Evolutionary conservation across 2,888 invertebrate genomes (phyloP), one percentile per base, ranked within the genome.

Genomic region (Drosophila glabriapex): DNA sequence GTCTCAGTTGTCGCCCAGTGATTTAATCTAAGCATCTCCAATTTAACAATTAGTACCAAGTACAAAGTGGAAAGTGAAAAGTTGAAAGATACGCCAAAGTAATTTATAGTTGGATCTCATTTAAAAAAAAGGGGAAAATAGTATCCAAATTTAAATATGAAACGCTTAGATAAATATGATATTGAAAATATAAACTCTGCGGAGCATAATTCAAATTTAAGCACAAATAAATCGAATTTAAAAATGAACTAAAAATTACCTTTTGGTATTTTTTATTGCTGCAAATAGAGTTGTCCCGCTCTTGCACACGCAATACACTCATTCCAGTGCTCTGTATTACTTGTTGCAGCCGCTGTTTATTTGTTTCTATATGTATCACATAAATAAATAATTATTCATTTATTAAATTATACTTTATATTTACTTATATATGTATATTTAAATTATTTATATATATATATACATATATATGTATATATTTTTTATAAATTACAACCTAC

Each of bases 1-100:
- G 92, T 94, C 98, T 46, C 98, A 98, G 91, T 94, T 98, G 64
- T 95, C 96, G 83, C 97, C 98, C 25, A 95, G 95, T 71, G 97
- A 97, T 94, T 95, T 96, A 82, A 94, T 93, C 43, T 93, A 89
- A 52, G 35, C 19, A 31, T 19, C 25, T 41, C n/a, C 19, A 22
- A 46, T 22, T 52, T 64, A 68, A 73, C 63, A 60, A 68, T 78
- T 33, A 49, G 83, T 83, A 82, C 78, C 29, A 69, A 83, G 86
- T 88, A 80, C 85, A 80, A 84, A 81, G 59, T 69, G 58, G 52
- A n/a, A 19, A 7, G 25, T 28, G 37, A 28, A 39, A 39, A 25
- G 25, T 28, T 46, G 46, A 46, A 29, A 58, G 16, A 49, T 52
- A 49, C 39, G 76, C 60, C 82, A 81, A 78, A 56, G 9, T 43